Evolutionary conservation across 2,888 invertebrate genomes (phyloP).

Genomic region (Busseola fusca): DNA sequence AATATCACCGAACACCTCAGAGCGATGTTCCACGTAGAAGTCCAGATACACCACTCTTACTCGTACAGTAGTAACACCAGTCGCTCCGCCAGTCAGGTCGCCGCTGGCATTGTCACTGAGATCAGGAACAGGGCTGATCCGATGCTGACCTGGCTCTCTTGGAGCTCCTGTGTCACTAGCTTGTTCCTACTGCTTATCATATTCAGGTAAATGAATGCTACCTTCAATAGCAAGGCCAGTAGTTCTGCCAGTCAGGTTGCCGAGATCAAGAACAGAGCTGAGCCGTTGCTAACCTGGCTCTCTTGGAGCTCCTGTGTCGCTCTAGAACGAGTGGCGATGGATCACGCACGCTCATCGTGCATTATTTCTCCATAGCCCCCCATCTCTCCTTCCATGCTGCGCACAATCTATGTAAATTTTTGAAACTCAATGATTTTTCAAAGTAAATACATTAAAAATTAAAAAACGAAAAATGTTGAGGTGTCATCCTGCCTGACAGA

Average conservation of each 20-base stretch:
- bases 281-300: constrained; percentile 89
- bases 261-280: constrained; percentile 90
- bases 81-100: constrained; percentile 81
- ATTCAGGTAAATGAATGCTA: constrained; percentile 81
- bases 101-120: constrained; percentile 90
- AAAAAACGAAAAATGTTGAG: too few relatives aligned
- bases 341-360: too few relatives aligned
- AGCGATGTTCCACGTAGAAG: constrained; percentile 69
- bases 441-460: too few relatives aligned
- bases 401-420: too few relatives aligned
- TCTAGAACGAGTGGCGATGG: too few relatives aligned
- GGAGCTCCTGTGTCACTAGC: constrained; percentile 90
- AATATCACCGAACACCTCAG: constrained; percentile 71
- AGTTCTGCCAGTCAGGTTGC: constrained; percentile 84
- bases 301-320: constrained; percentile 91
- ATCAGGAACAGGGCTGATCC: constrained; percentile 89
- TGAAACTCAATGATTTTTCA: too few relatives aligned
- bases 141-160: constrained; percentile 89
- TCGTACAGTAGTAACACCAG: constrained; percentile 74
- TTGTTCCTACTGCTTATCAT: constrained; percentile 90
- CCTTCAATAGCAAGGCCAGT: constrained; percentile 46
- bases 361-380: too few relatives aligned
- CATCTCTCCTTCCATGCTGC: too few relatives aligned
- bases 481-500: too few relatives aligned
- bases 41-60: constrained; percentile 76